A percentile compares a stretch with the other conserved stretches of the same genome.
Conservation (phyloP, 2,113 vertebrate species). For the Desmodus rotundus region DNA sequence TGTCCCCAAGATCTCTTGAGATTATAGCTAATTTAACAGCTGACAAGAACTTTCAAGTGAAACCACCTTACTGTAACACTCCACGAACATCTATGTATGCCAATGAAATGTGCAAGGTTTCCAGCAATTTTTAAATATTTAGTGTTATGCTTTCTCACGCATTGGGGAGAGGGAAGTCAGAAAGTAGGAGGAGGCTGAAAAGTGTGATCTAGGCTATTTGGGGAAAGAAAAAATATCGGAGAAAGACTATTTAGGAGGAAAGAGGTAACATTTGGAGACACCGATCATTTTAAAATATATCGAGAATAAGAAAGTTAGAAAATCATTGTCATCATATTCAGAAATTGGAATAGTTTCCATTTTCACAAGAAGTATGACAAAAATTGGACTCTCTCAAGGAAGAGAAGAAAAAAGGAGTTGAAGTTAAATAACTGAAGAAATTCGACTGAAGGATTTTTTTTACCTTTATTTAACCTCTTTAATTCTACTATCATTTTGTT, state of each 20-base stretch:
- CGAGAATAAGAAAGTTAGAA: background rate
- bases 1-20: background rate
- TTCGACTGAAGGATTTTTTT: background rate
- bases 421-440: background rate
- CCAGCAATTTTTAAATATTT: constrained; percentile 7
- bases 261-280: background rate
- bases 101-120: background rate
- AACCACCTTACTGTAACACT: background rate
- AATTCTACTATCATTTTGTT: background rate
- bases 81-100: background rate
- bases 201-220: background rate
- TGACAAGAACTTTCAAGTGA: background rate
- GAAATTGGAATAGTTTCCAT: background rate
- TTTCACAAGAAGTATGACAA: background rate
- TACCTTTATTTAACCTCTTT: background rate
- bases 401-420: background rate
- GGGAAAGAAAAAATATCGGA: background rate
- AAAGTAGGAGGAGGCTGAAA: background rate
- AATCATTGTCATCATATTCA: background rate
- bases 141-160: background rate
- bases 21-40: background rate
- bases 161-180: background rate
- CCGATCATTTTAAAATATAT: background rate
- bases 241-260: background rate
- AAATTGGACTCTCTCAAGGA: background rate